phyloP scores from a whole-genome alignment of 2,797 vertebrate species.

The Merluccius polli region DNA sequence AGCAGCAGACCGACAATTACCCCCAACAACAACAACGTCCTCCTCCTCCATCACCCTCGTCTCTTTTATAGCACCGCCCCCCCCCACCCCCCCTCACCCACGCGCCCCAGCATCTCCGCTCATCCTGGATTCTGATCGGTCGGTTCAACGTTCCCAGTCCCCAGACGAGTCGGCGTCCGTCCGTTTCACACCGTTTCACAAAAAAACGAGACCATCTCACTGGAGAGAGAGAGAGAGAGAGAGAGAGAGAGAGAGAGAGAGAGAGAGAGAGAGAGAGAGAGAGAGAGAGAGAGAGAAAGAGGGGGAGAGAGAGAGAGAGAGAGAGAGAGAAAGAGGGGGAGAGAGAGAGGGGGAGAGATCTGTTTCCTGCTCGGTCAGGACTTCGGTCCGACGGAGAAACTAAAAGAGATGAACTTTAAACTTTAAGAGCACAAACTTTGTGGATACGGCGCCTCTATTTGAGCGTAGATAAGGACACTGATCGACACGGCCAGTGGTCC shows the following conservation, averaged over 20 bases:
- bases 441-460: slow-evolving; percentile 46
- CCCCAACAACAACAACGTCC: not conserved
- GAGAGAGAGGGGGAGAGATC: slow-evolving; percentile 21
- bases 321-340: slow-evolving; percentile 5
- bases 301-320: slow-evolving; percentile 8
- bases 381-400: slow-evolving; percentile 41
- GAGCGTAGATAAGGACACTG: slow-evolving; percentile 41
- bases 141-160: not conserved
- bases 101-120: not conserved
- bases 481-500: slow-evolving; percentile 26
- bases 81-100: not conserved
- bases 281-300: slow-evolving; percentile 14
- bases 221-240: slow-evolving; percentile 11
- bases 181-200: not conserved
- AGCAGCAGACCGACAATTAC: not conserved
- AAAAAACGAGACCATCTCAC: slow-evolving; percentile 38
- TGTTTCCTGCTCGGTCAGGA: not conserved
- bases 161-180: not conserved
- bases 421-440: slow-evolving; percentile 62
- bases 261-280: slow-evolving; percentile 26
- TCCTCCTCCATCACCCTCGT: not conserved
- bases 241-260: slow-evolving; percentile 21
- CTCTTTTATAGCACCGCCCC: not conserved
- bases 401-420: slow-evolving; percentile 22
- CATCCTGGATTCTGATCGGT: not conserved